Percentiles rank a stretch among this genome's conserved stretches.
Conservation (phyloP, 2,113 vertebrate species). For the Notothenia coriiceps region DNA sequence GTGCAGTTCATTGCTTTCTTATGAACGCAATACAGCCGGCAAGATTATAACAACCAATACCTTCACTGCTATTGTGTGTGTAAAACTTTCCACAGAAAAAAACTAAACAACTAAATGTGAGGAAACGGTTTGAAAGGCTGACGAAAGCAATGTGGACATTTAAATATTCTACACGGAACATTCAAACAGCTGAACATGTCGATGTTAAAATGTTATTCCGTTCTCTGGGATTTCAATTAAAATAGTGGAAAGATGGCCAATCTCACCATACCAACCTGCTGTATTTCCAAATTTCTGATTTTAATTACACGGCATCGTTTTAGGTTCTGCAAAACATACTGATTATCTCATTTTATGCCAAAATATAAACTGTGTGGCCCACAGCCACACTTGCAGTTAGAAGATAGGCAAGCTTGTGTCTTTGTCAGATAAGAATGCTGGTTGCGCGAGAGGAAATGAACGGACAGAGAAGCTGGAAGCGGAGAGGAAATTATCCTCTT, state of each 20-base stretch:
- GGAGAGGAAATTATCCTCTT: constrained; percentile 50
- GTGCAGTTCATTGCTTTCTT: constrained; percentile 21
- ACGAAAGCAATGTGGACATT: constrained; percentile 12
- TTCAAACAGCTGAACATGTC: background rate
- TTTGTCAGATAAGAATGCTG: constrained; percentile 42
- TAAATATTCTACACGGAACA: background rate
- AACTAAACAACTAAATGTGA: background rate
- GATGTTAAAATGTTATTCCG: background rate
- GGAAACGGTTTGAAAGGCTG: background rate
- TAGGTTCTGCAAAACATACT: background rate
- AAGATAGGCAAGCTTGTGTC: background rate
- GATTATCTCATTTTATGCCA: background rate
- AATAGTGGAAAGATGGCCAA: background rate
- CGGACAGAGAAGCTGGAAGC: constrained; percentile 16
- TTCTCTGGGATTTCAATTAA: background rate
- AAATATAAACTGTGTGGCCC: background rate
- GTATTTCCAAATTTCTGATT: background rate
- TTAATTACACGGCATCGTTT: constrained; percentile 5
- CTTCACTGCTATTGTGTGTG: background rate
- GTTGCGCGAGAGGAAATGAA: constrained; percentile 37
- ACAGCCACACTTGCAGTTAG: constrained; percentile 1
- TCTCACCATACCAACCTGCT: background rate
- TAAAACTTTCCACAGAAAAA: constrained; percentile 6
- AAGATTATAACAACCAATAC: background rate
- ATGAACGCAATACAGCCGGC: constrained; percentile 4